These are phyloP conservation scores for Blomia tropicalis DNA, from an alignment of 2,888 invertebrate species.

Conservation along the genomic window DNA sequence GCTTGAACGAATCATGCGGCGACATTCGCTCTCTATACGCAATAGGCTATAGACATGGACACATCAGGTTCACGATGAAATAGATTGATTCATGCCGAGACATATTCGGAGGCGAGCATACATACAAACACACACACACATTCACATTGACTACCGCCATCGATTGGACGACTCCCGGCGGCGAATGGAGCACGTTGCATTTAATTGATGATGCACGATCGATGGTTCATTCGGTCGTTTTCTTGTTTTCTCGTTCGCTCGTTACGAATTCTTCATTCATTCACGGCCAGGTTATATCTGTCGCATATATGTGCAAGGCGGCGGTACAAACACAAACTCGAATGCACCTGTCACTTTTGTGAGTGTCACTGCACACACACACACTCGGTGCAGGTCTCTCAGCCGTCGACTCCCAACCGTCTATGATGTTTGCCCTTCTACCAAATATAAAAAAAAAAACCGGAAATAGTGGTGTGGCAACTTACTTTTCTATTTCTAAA, in stretches of 20 bases:
- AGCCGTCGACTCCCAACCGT: no score
- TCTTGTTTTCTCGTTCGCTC: background rate
- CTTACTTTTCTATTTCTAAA: no score
- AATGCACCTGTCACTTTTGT: conserved; percentile 7
- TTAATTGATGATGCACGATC: conserved; percentile 12
- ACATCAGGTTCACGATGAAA: background rate
- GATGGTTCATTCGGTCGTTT: background rate
- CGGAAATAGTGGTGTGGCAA: no score
- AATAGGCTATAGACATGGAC: no score
- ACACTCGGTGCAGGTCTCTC: no score
- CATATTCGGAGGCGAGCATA: conserved; percentile 9
- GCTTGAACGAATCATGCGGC: no score
- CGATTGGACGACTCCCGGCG: background rate
- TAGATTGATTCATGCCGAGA: background rate
- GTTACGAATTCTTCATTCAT: background rate
- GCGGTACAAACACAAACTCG: background rate
- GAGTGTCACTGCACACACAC: background rate
- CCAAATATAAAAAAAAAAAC: no score
- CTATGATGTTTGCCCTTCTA: no score
- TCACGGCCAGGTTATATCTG: background rate
- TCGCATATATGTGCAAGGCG: no score
- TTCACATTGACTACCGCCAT: no score
- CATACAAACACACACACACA: no score
- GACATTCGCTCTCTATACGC: no score
- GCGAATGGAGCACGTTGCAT: background rate